Base-by-base conservation (phyloP, 2,113 vertebrate genomes). In the Corythornis cristatus region DNA sequence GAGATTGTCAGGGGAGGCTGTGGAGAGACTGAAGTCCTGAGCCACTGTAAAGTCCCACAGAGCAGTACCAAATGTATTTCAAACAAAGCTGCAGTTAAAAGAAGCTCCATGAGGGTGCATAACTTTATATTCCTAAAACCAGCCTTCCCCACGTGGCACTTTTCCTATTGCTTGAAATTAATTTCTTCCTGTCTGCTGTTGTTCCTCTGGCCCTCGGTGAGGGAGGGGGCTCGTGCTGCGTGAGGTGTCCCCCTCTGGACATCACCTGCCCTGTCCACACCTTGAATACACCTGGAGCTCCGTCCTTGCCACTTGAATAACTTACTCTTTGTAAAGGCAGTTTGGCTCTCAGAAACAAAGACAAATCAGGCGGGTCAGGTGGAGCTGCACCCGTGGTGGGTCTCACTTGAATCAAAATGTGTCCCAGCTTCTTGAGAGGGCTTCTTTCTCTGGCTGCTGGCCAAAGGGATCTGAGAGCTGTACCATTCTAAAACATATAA, bases 151-250 rank as follows among this genome's bases (percentile, higher is more conserved):
- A 28, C 19, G 6, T 12, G 37, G 20, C 54, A 28, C 31, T 94
- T 82, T 86, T 28, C 28, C 45, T 65, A 19, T 8, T 21, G 33
- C 42, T 6, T 72, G 20, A 68, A 82, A 89, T 73, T 0, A 20
- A 15, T 70, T 75, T 71, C 6, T 93, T 79, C 4, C 0, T 33
- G 12, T 33, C 46, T 54, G 0, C 8, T 37, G 61, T 37, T 43
- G 62, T 57, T 31, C 37, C 7, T 50, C 14, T 57, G 12, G 9
- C 6, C 12, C n/a, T 83, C 29, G 6, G 12, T 81, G 20, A 58
- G 23, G 25, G 29, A 51, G 3, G 4, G 0, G 0, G 9, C 37
- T 37, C 18, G 6, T n/a, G 14, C 12, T 13, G 1, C 18, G 48
- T 40, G 61, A 75, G 19, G 11, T 51, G 8, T 37, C 14, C 9